Evolutionary conservation across 2,888 invertebrate genomes (phyloP).

Genomic region (Nemotelus nigrinus): DNA sequence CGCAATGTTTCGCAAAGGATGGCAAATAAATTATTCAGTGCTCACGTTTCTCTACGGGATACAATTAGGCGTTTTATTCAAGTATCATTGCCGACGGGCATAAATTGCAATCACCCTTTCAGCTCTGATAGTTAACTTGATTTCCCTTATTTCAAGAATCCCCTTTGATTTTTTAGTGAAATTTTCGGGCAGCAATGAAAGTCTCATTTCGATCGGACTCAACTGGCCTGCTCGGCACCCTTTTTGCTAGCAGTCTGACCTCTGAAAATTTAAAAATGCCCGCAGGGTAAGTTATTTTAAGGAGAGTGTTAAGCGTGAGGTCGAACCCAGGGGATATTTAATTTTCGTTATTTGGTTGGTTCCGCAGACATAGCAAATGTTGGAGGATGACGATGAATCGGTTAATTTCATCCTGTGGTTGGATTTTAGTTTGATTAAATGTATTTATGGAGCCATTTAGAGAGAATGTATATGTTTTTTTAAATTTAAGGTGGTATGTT

Average conservation of each 20-base stretch:
- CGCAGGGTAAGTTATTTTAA: constrained; percentile 32
- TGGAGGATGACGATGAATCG: constrained; percentile 29
- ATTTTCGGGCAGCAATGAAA: neutral
- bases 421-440: neutral
- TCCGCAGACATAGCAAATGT: neutral
- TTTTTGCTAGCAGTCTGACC: constrained; percentile 15
- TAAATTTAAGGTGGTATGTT: neutral
- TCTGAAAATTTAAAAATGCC: constrained; percentile 22
- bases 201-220: neutral
- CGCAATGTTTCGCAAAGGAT: neutral
- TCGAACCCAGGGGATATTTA: constrained; percentile 30
- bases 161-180: neutral
- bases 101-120: neutral
- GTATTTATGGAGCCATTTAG: neutral
- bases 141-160: neutral
- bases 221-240: neutral
- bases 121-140: neutral
- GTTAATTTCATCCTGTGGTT: constrained; percentile 32
- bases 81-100: constrained; percentile 5
- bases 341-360: constrained; percentile 37
- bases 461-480: neutral
- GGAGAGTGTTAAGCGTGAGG: constrained; percentile 31
- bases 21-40: neutral
- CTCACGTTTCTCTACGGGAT: neutral
- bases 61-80: constrained; percentile 12